Evolutionary conservation across 2,113 vertebrate species (phyloP), one percentile per base, ranked within the genome.

Genomic region (Anarhynchus alexandrinus): DNA sequence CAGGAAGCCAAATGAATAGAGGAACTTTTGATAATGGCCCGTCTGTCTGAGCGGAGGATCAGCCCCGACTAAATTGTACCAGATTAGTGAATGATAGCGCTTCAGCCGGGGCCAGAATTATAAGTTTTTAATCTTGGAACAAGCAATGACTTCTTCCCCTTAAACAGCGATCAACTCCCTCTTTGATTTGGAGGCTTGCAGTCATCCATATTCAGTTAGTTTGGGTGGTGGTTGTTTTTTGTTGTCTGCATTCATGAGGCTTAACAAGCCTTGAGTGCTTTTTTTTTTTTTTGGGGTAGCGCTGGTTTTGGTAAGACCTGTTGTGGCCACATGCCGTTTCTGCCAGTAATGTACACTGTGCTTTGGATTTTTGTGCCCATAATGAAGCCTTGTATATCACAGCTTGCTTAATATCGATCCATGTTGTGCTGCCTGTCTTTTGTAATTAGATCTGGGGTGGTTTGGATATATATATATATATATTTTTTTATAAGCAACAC

Each of bases 1-100:
- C 95, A 97, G 95, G 93, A 97, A 96, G 89, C 59, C 2, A 93
- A 95, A 93, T 97, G 95, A 97, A 96, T 97, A 93, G 88, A 92
- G 89, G 74, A 94, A 92, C 95, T 96, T 95, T 94, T 96, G 96
- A 95, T 97, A 94, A 96, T 97, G 95, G 77, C 47, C 42, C 32
- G 83, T 96, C 95, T 97, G 96, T 97, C 93, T 96, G 94, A 94
- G 92, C 10, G 1, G 66, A 73, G 87, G 83, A 79, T 95, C 93
- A 90, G 80, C 93, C 76, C 3, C 3, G 15, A 61, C 90, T 79
- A 84, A 96, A 94, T 85, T 91, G 70, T 79, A 81, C 58, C 94
- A 96, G 90, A 93, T 86, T 61, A 82, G 90, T 95, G 88, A 88
- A 93, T 97, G 82, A 96, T 91, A 71, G 89, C 79, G 79, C 89